These are phyloP conservation scores for Octonoba sinensis DNA, from an alignment of 2,888 invertebrate genomes.

Conservation along the genomic window DNA sequence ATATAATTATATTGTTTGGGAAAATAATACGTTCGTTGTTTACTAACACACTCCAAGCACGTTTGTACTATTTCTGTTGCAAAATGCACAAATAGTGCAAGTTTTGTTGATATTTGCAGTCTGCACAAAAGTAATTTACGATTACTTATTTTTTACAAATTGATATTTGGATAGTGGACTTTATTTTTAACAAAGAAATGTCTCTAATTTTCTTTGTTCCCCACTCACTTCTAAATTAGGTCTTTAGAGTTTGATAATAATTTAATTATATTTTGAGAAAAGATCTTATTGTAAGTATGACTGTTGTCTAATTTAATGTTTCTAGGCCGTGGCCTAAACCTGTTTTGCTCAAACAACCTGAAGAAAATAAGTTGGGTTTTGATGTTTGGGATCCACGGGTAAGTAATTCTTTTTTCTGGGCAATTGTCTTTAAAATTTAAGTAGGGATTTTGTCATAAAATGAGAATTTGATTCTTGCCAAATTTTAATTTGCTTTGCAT, in stretches of 20 bases:
- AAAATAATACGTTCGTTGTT: background rate
- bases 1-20: background rate
- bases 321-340: constrained; percentile 94
- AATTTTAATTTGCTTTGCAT: background rate
- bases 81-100: no score
- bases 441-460: background rate
- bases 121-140: no score
- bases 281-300: no score
- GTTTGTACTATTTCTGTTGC: no score
- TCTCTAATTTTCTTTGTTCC: no score
- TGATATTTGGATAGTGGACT: no score
- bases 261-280: no score
- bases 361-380: constrained; percentile 88
- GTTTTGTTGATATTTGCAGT: no score
- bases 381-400: constrained; percentile 95
- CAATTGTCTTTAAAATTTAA: background rate
- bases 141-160: no score
- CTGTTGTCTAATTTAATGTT: background rate
- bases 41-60: background rate
- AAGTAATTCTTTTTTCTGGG: constrained; percentile 17
- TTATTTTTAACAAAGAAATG: no score
- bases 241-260: no score
- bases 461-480: background rate
- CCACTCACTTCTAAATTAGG: background rate
- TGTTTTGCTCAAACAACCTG: constrained; percentile 92